Evolutionary conservation across 2,113 vertebrate genomes (phyloP).

Genomic region (Bufo gargarizans): DNA sequence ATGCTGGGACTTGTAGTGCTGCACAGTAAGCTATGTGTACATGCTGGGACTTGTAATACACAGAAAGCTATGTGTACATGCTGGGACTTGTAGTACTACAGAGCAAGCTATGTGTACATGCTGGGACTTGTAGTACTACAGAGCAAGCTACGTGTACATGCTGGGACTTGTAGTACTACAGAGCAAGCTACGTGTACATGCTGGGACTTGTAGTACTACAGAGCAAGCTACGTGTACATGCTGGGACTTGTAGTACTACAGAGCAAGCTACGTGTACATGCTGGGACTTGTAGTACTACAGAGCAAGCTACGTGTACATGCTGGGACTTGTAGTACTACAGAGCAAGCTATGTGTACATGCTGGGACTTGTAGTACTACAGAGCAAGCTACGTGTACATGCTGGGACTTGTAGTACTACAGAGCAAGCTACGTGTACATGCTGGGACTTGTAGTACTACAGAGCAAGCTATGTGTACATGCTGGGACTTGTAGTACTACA

Average conservation of each 20-base stretch:
- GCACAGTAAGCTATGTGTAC: background rate
- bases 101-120: background rate
- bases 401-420: background rate
- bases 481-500: background rate
- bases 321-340: background rate
- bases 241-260: background rate
- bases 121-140: background rate
- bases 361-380: background rate
- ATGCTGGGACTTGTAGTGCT: background rate
- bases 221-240: background rate
- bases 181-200: background rate
- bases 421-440: background rate
- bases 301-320: background rate
- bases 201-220: background rate
- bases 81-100: background rate
- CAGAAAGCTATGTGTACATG: background rate
- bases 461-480: background rate
- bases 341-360: background rate
- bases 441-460: background rate
- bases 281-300: background rate
- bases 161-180: background rate
- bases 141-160: background rate
- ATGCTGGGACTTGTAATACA: background rate
- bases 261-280: background rate
- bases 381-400: background rate